Base-by-base conservation (phyloP, 2,797 vertebrate species). In the Helicolenus hilgendorfi region DNA sequence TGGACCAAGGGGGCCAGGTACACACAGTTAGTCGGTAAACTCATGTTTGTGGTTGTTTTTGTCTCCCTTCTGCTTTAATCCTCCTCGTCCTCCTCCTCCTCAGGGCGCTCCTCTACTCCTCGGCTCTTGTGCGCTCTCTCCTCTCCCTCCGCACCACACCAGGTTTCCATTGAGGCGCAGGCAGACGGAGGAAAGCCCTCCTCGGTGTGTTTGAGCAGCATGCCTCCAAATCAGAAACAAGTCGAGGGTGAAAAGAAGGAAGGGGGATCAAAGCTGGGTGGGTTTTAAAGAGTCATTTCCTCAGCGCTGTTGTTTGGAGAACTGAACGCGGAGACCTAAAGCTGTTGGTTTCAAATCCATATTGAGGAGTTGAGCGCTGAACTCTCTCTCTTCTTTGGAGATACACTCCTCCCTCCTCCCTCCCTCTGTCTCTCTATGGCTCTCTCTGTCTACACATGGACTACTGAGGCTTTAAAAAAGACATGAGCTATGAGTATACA, bases 1-100 rank as follows among this genome's bases (percentile, higher is more conserved):
- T 96, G 96, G 85, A 92, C 77, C 5, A 91, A 85, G 14, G 93
- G 93, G 68, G 95, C 85, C 87, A 96, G 91, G 77, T 94, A 96
- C 74, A 91, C 88, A 87, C 95, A 96, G 94, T 94, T 96, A n/a
- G 91, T 96, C 6, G 98, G 97, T 72, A 98, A 95, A 96, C 97
- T 98, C 98, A 98, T 98, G 74, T 91, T n/a, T 94, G 63, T 22
- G 53, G 62, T 58, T n/a, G 33, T 49, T 13, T 27, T 59, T 60
- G 11, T 81, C 18, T 73, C 79, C 64, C 60, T 64, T 77, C 71
- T 53, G 55, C 35, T 73, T 38, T 94, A 88, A 81, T 94, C 65
- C 38, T 90, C 73, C 79, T 86, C 81, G 64, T 79, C 77, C 67
- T 88, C 79, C 77, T 60, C 60, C 63, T 88, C 82, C 85, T 36